Evolutionary conservation across 2,888 invertebrate species (phyloP).

Genomic region (Melanostoma scalare): DNA sequence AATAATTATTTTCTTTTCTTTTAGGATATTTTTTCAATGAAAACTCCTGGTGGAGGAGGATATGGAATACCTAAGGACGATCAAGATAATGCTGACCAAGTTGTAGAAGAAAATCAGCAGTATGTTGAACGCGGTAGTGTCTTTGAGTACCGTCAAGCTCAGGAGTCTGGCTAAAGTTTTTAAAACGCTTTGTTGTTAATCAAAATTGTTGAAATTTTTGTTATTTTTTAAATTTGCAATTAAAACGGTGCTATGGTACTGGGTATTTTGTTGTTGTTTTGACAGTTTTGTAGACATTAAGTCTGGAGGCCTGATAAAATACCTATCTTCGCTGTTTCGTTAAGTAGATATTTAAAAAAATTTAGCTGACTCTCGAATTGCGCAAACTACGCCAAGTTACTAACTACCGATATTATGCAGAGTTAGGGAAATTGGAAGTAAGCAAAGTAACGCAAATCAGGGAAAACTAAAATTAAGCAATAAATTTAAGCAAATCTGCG

Average conservation of each 20-base stretch:
- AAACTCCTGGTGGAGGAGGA: conserved; percentile 97
- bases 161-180: conserved; percentile 86
- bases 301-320: too few species aligned
- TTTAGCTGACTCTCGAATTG: too few species aligned
- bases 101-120: conserved; percentile 51
- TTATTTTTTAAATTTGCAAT: conserved; percentile 2
- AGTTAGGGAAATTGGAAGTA: too few species aligned
- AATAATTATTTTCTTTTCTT: conserved; percentile 71
- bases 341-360: too few species aligned
- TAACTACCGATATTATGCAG: too few species aligned
- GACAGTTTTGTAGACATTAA: too few species aligned
- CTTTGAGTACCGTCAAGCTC: conserved; percentile 89
- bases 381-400: too few species aligned
- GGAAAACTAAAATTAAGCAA: too few species aligned
- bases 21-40: conserved; percentile 93
- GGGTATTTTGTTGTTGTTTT: too few species aligned
- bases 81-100: conserved; percentile 37
- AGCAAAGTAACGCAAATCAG: too few species aligned
- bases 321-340: too few species aligned
- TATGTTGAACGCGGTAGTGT: conserved; percentile 90
- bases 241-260: neutral
- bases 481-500: too few species aligned
- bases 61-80: conserved; percentile 84
- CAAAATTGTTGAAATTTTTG: conserved; percentile 3
- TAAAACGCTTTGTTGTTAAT: neutral